Evolutionary conservation across 2,797 vertebrate genomes (phyloP).

Genomic region (Sciurus vulgaris): DNA sequence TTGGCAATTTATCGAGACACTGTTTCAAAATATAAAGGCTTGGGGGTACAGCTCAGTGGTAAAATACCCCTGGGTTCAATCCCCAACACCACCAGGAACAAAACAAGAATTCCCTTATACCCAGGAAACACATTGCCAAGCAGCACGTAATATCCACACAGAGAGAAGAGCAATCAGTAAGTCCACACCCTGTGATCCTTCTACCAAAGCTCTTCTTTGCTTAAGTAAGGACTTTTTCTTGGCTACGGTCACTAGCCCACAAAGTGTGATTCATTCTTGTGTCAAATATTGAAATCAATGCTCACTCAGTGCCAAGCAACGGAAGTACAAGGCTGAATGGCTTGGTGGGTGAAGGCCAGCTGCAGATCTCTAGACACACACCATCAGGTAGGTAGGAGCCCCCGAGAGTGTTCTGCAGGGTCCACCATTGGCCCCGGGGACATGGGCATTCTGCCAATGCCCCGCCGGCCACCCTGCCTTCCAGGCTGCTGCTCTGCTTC

Average conservation of each 20-base stretch:
- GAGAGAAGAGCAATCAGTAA: background rate
- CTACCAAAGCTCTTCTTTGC: background rate
- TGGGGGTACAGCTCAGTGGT: no score
- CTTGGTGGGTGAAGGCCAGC: background rate
- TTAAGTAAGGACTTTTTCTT: background rate
- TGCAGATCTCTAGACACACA: background rate
- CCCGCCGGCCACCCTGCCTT: background rate
- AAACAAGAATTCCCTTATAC: background rate
- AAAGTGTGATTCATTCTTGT: background rate
- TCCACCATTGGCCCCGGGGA: rapidly evolving
- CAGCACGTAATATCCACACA: background rate
- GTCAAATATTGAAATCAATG: background rate
- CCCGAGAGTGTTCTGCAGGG: background rate
- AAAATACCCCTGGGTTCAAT: no score
- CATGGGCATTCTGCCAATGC: rapidly evolving
- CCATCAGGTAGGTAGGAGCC: rapidly evolving
- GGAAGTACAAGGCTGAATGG: background rate
- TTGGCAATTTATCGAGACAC: no score
- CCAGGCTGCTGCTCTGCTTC: constrained; percentile 97
- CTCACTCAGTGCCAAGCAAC: background rate
- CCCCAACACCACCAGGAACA: no score
- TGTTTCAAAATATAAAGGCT: no score
- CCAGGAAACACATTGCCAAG: background rate
- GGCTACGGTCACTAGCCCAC: background rate
- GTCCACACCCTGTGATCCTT: background rate